Evolutionary conservation across 2,113 vertebrate species (phyloP).

Genomic region (Archocentrus centrarchus): DNA sequence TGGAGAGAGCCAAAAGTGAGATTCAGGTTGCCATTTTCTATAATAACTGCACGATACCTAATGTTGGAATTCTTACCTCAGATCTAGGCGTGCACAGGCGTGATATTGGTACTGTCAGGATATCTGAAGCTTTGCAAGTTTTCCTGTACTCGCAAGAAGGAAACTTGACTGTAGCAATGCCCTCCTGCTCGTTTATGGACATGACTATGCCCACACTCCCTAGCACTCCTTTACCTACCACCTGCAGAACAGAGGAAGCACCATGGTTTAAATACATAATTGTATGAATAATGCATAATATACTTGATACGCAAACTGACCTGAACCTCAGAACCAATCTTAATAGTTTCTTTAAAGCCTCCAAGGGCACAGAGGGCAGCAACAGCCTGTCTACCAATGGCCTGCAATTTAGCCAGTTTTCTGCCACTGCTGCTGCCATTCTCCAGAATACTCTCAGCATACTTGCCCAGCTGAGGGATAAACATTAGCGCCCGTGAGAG

Average conservation of each 20-base stretch:
- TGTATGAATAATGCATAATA: neutral
- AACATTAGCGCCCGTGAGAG: constrained; percentile 96
- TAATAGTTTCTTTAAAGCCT: constrained; percentile 98
- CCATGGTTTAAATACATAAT: neutral
- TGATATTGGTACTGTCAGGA: constrained; percentile 93
- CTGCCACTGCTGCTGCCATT: constrained; percentile 93
- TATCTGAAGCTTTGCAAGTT: constrained; percentile 94
- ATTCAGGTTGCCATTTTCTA: neutral
- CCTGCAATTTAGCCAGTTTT: constrained; percentile 94
- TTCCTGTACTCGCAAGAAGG: constrained; percentile 91
- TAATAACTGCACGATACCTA: neutral
- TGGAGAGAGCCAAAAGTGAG: constrained; percentile 4
- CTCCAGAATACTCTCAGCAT: constrained; percentile 96
- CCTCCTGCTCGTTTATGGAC: constrained; percentile 98
- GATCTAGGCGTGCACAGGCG: constrained; percentile 96
- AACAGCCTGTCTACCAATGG: constrained; percentile 94
- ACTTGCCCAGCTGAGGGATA: constrained; percentile 95
- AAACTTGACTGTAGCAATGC: constrained; percentile 96
- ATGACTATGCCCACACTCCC: constrained; percentile 94
- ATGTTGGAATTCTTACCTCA: constrained; percentile 85
- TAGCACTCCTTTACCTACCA: constrained; percentile 94
- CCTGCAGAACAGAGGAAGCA: constrained; percentile 75
- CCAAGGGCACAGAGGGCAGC: constrained; percentile 96
- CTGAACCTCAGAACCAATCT: constrained; percentile 99
- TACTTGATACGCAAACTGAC: constrained; percentile 71